A percentile compares a stretch with the other conserved stretches of the same genome.
These are phyloP conservation scores for Sander vitreus DNA, from an alignment of 2,113 vertebrate species.

Conservation along the genomic window DNA sequence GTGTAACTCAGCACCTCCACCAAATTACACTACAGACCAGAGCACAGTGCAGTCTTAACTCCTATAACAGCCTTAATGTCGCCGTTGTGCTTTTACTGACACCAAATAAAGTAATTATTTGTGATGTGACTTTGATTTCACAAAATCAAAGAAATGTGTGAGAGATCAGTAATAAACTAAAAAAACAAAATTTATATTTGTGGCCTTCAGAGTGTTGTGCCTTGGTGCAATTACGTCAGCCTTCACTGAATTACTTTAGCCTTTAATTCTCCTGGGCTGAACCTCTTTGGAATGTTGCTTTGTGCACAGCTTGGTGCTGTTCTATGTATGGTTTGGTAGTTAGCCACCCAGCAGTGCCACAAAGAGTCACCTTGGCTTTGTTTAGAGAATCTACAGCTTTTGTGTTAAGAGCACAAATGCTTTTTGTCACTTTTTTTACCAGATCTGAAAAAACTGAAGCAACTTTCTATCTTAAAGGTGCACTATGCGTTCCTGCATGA, in stretches of 20 bases:
- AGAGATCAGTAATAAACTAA: background rate
- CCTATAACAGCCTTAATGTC: background rate
- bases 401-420: background rate
- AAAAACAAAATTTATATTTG: background rate
- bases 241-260: conserved; percentile 7
- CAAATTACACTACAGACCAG: background rate
- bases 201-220: background rate
- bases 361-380: background rate
- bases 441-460: background rate
- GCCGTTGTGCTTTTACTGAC: background rate
- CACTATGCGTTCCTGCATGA: no score
- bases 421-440: background rate
- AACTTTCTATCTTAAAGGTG: background rate
- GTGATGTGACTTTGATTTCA: background rate
- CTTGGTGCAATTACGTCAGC: background rate
- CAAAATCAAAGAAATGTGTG: conserved; percentile 4
- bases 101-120: conserved; percentile 3
- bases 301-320: background rate
- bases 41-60: background rate
- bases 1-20: background rate
- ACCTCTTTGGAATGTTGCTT: background rate
- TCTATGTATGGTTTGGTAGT: background rate
- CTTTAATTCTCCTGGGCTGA: background rate
- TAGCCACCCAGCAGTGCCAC: background rate
- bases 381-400: background rate